Conservation (phyloP, 2,888 invertebrate genomes). For the Drosophila histrio region DNA sequence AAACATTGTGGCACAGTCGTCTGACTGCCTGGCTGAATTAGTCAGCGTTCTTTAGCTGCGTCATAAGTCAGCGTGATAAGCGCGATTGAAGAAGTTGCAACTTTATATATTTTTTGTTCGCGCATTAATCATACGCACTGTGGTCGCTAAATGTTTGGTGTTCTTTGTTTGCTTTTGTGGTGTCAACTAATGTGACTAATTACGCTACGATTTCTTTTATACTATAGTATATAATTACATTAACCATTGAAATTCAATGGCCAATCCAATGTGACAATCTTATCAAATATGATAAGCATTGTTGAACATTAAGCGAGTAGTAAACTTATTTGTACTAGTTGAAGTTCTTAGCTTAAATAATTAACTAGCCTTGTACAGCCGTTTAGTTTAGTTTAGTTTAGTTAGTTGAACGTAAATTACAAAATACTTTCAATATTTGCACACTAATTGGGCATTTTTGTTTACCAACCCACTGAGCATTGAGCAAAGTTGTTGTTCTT, state of each 20-base stretch:
- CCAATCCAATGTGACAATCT: conserved; percentile 38
- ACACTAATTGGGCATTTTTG: conserved; percentile 71
- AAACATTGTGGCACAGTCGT: conserved; percentile 15
- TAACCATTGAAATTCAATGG: conserved; percentile 40
- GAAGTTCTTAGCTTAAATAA: background rate
- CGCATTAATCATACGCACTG: conserved; percentile 45
- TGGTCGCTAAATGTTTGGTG: background rate
- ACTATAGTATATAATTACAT: conserved; percentile 40
- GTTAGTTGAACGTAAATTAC: conserved; percentile 36
- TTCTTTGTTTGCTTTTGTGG: conserved; percentile 4
- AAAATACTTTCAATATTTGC: conserved; percentile 74
- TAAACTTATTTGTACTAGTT: background rate
- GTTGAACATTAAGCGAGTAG: background rate
- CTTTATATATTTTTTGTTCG: conserved; percentile 1
- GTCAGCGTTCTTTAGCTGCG: conserved; percentile 23
- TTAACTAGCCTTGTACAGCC: background rate
- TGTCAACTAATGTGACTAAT: conserved; percentile 18
- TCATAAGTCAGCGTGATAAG: conserved; percentile 43
- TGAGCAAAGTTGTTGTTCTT: conserved; percentile 35
- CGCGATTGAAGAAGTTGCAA: conserved; percentile 13
- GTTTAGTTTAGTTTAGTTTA: background rate
- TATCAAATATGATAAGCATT: conserved; percentile 41
- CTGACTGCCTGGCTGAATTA: conserved; percentile 38
- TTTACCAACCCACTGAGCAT: conserved; percentile 48
- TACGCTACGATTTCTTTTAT: background rate